Evolutionary conservation across 1,140 invertebrate species (phyloP), one percentile per base, ranked within the genome.

Genomic region (Eumeta japonica): DNA sequence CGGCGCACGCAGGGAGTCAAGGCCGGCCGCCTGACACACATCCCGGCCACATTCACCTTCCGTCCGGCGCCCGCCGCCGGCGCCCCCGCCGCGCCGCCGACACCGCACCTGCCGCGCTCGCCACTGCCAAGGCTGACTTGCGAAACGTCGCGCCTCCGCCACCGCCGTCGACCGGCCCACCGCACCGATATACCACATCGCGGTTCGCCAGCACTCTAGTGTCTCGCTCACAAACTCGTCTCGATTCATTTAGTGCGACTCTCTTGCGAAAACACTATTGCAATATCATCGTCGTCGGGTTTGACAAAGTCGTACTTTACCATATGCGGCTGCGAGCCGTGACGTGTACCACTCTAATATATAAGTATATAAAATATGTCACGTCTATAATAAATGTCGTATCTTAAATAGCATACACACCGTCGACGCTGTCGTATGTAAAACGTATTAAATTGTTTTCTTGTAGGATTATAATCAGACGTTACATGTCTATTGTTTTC

Each of bases 121-220:
- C 49, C 64, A 71, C 51, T 72, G 67, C 64, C 67, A 72, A 68
- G 67, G 67, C 56, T 66, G 45, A 39, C 47, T 72, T 72, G 55
- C 57, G 60, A 66, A 57, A 66, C n/a, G n/a, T n/a, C n/a, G n/a
- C n/a, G n/a, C 35, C 44, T 4, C 34, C 33, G 11, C 33, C 24
- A 11, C 19, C 16, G 14, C 34, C 27, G 10, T 10, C 27, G 9
- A 28, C 34, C 18, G 24, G 32, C 24, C 32, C 16, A 14, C 15
- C n/a, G 27, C 27, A 28, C 27, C 27, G 10, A 28, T 12, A 10
- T 28, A 11, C 10, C n/a, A 28, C n/a, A 10, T 28, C 27, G 27
- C 10, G 9, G 27, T 18, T 14, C 34, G 20, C 27, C 18, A 35
- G 2, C 7, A 17, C 10, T 19, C 33, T 16, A 35, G 19, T 19